These are phyloP conservation scores for Sardinella longiceps DNA, from an alignment of 2,797 vertebrate species.

Conservation along the genomic window DNA sequence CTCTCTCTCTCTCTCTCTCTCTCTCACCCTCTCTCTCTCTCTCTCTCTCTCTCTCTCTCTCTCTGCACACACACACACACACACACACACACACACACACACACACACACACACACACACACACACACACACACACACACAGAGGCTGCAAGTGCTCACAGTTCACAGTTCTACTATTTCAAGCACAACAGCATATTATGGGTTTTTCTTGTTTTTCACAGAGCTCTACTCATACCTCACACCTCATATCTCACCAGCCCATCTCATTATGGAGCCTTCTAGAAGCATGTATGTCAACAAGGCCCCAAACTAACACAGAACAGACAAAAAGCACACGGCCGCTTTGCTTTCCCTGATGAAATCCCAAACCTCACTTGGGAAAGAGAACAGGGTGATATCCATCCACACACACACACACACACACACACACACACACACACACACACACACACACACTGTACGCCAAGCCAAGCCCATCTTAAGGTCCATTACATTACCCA, in stretches of 20 bases:
- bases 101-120: neutral
- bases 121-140: constrained; percentile 1
- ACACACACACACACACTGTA: neutral
- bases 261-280: neutral
- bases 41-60: too few species aligned
- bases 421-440: neutral
- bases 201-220: too few species aligned
- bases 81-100: neutral
- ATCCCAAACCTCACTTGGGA: neutral
- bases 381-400: neutral
- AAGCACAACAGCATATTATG: neutral
- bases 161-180: neutral
- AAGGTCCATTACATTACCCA: neutral
- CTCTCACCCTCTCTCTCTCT: too few species aligned
- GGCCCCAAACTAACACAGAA: neutral
- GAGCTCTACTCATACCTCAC: too few species aligned
- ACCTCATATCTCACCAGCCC: too few species aligned
- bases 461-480: neutral
- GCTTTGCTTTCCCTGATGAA: neutral
- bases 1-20: too few species aligned
- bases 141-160: neutral
- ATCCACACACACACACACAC: neutral
- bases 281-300: neutral
- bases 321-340: neutral
- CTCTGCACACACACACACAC: too few species aligned